Evolutionary conservation across 2,113 vertebrate species (phyloP).

Genomic region (Marmota monax): DNA sequence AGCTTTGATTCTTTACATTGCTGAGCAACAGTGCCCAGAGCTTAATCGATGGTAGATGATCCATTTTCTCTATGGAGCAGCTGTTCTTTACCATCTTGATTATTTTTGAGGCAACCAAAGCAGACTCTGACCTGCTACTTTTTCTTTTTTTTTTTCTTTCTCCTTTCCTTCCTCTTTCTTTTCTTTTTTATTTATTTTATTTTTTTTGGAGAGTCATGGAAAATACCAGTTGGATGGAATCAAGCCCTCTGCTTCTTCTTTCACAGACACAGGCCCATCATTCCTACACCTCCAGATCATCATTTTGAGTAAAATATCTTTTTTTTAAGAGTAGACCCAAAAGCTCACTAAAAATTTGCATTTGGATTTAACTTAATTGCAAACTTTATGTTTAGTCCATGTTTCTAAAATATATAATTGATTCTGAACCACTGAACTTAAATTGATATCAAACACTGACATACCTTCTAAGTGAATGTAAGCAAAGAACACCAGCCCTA

Average conservation of each 20-base stretch:
- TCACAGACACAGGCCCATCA: not conserved
- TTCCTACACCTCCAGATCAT: not conserved
- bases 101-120: not conserved
- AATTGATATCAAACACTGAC: not conserved
- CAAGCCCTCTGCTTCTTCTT: not conserved
- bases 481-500: not conserved
- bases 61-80: not conserved
- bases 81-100: not conserved
- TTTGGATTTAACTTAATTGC: constrained; percentile 12
- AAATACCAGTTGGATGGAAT: not conserved
- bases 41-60: not conserved
- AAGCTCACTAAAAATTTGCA: constrained; percentile 16
- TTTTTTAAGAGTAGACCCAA: not conserved
- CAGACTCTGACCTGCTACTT: not conserved
- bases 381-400: not conserved
- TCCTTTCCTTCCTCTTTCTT: too few relatives aligned
- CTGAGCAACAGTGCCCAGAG: not conserved
- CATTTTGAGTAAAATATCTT: not conserved
- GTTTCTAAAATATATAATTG: constrained; percentile 8
- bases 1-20: not conserved
- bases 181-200: not conserved
- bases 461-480: not conserved
- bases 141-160: too few relatives aligned
- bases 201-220: not conserved
- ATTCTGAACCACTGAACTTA: constrained; percentile 8